Conservation (phyloP, 2,888 invertebrate genomes). For the Agapostemon virescens region DNA sequence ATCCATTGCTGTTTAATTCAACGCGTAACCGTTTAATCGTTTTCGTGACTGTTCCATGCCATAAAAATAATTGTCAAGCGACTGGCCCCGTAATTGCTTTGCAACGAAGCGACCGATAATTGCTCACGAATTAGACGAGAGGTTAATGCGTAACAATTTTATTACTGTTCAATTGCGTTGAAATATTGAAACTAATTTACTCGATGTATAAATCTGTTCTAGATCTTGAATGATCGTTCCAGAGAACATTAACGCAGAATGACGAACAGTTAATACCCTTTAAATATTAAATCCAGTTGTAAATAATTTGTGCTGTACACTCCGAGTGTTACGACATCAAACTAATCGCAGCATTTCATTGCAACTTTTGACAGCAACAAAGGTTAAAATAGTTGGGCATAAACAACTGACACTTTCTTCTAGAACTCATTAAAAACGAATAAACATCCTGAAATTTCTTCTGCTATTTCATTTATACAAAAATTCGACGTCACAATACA, state of each 20-base stretch:
- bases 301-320: neutral
- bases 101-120: constrained; percentile 3
- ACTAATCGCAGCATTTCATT: neutral
- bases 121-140: neutral
- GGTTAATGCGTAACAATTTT: constrained; percentile 8
- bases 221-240: neutral
- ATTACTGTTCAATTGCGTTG: constrained; percentile 8
- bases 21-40: constrained; percentile 35
- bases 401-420: neutral
- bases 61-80: constrained; percentile 11
- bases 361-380: neutral
- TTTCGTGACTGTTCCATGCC: neutral
- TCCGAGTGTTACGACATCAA: neutral
- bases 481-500: fast-evolving
- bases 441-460: neutral
- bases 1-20: constrained; percentile 42
- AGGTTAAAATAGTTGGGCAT: too few relatives aligned
- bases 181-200: neutral
- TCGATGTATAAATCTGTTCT: neutral
- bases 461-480: neutral
- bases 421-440: neutral
- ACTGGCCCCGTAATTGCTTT: neutral
- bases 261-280: neutral
- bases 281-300: neutral
- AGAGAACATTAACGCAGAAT: neutral